Conservation (phyloP, 2,797 vertebrate species). For the Tympanoctomys barrerae region DNA sequence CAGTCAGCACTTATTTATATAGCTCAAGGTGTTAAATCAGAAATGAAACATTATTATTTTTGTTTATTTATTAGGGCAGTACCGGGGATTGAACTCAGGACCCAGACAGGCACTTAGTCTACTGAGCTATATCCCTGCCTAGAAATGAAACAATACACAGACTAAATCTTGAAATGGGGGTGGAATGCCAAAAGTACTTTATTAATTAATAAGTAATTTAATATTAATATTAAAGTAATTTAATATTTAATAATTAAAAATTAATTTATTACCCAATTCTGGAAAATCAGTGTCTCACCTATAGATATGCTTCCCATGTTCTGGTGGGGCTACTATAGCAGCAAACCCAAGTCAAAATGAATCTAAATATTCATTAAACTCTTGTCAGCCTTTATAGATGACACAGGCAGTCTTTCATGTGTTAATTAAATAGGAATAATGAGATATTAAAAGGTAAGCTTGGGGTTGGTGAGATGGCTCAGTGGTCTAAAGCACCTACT, state of each 20-base stretch:
- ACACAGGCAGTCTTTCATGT: neutral
- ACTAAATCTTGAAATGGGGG: neutral
- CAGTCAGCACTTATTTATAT: neutral
- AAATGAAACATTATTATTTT: constrained; percentile 17
- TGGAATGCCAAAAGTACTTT: neutral
- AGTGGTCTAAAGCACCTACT: no score
- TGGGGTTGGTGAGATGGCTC: no score
- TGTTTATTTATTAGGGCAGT: no score
- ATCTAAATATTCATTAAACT: neutral
- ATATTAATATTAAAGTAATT: no score
- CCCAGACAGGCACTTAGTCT: no score
- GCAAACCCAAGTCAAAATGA: neutral
- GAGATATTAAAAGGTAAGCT: neutral
- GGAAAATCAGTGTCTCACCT: constrained; percentile 6
- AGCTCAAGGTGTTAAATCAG: neutral
- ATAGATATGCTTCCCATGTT: constrained; percentile 26
- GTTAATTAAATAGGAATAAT: constrained; percentile 52
- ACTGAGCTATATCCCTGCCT: no score
- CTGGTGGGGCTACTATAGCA: neutral
- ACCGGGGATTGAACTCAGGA: no score
- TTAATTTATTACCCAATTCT: constrained; percentile 33
- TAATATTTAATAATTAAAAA: no score
- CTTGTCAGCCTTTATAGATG: neutral
- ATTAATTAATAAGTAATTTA: no score
- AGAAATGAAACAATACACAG: constrained; percentile 18